Percentiles rank a stretch among this genome's conserved stretches.
These are phyloP conservation scores for Xestia rhomboidea DNA, from an alignment of 2,888 invertebrate genomes.

Conservation along the genomic window DNA sequence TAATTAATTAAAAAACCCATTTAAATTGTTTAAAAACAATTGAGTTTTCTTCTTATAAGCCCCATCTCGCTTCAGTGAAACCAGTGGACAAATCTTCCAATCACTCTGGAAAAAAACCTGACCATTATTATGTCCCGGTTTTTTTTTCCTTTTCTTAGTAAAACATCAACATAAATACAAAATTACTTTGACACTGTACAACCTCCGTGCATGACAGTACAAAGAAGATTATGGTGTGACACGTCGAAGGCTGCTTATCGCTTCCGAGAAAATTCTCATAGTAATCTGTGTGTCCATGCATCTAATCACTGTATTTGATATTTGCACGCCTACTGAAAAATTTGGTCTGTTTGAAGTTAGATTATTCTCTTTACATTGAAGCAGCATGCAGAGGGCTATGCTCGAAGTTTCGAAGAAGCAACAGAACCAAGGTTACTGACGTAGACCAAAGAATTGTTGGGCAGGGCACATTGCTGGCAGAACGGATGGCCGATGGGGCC, in stretches of 20 bases:
- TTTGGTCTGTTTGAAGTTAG: not conserved
- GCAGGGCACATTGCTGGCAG: too few species aligned
- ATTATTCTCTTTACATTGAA: slow-evolving; percentile 1
- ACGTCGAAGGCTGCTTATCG: slow-evolving; percentile 48
- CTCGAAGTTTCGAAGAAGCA: too few species aligned
- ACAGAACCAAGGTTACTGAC: too few species aligned
- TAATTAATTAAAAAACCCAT: too few species aligned
- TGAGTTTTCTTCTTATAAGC: not conserved
- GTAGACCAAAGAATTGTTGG: too few species aligned
- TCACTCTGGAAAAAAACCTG: slow-evolving; percentile 20
- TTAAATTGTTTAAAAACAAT: not conserved
- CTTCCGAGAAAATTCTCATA: slow-evolving; percentile 48
- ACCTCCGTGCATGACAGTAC: slow-evolving; percentile 17
- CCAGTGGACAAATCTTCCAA: slow-evolving; percentile 5
- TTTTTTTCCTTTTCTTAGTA: not conserved
- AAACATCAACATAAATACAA: slow-evolving; percentile 18
- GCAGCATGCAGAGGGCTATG: too few species aligned
- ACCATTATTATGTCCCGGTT: not conserved
- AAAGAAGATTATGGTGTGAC: slow-evolving; percentile 31
- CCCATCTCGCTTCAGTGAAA: not conserved
- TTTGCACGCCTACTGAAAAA: slow-evolving; percentile 9
- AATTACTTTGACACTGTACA: slow-evolving; percentile 43
- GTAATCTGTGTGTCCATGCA: slow-evolving; percentile 44
- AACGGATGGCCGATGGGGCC: too few species aligned
- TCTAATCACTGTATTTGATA: slow-evolving; percentile 32